Conservation (phyloP, 2,888 invertebrate species). For the Drosophila prolongata region DNA sequence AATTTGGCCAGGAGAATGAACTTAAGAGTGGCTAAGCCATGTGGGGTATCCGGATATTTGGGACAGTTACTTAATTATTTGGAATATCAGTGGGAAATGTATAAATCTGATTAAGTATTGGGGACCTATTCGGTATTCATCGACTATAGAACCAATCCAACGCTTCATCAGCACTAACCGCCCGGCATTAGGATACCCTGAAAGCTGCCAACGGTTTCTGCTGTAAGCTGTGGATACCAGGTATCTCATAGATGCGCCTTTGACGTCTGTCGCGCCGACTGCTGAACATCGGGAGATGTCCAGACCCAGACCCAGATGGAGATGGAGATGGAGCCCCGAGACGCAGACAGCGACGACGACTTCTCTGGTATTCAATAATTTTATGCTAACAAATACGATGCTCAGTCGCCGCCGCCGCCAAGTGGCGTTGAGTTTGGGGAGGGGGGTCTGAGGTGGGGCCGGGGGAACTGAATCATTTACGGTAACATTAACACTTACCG, state of each 20-base stretch:
- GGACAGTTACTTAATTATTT: not conserved
- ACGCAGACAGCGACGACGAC: constrained; percentile 55
- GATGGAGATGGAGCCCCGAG: constrained; percentile 11
- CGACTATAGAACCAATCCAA: not conserved
- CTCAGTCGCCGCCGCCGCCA: constrained; percentile 57
- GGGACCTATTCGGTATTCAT: too few species aligned
- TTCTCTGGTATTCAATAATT: constrained; percentile 81
- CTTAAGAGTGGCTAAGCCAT: not conserved
- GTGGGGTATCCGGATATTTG: too few species aligned
- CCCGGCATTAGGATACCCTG: constrained; percentile 15
- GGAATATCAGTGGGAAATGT: too few species aligned
- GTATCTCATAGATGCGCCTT: constrained; percentile 75
- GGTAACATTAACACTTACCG: constrained; percentile 89
- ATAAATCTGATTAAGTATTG: too few species aligned
- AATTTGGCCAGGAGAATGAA: not conserved
- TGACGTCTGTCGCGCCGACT: constrained; percentile 74
- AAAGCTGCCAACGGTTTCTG: constrained; percentile 56
- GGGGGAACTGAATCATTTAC: constrained; percentile 62
- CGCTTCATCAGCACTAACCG: constrained; percentile 9
- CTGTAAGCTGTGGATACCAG: constrained; percentile 39
- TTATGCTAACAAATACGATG: constrained; percentile 84
- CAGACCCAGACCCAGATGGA: constrained; percentile 4
- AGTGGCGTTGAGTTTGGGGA: constrained; percentile 63
- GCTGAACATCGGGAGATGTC: constrained; percentile 18
- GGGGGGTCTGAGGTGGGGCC: constrained; percentile 2